phyloP scores from a whole-genome alignment of 2,797 vertebrate genomes.

The Sorex maritimensis region DNA sequence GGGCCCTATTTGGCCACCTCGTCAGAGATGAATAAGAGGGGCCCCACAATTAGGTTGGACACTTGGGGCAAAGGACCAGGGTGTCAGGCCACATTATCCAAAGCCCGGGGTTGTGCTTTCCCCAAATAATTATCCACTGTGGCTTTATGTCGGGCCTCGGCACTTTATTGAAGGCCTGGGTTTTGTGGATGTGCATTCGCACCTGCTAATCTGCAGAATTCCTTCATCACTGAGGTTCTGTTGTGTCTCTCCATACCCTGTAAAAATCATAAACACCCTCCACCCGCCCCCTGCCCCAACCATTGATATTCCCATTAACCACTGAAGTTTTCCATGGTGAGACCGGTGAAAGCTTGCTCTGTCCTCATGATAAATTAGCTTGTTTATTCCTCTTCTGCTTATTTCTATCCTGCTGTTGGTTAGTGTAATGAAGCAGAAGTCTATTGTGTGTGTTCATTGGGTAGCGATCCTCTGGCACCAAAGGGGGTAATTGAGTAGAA shows the following conservation, averaged over 20 bases:
- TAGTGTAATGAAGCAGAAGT: slow-evolving; percentile 97
- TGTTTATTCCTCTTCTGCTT: slow-evolving; percentile 95
- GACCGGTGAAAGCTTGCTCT: slow-evolving; percentile 82
- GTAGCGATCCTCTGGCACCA: slow-evolving; percentile 89
- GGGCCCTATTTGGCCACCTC: slow-evolving; percentile 79
- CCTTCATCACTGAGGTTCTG: slow-evolving; percentile 56
- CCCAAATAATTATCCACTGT: slow-evolving; percentile 61
- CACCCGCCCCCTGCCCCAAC: slow-evolving; percentile 51
- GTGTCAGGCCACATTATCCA: slow-evolving; percentile 69
- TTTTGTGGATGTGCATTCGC: slow-evolving; percentile 60
- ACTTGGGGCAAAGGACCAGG: slow-evolving; percentile 83
- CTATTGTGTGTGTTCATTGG: slow-evolving; percentile 95
- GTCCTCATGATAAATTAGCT: slow-evolving; percentile 94
- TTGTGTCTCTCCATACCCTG: slow-evolving; percentile 64
- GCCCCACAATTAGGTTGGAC: slow-evolving; percentile 74
- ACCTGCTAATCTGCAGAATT: slow-evolving; percentile 71
- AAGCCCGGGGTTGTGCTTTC: slow-evolving; percentile 54
- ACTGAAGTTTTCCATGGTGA: slow-evolving; percentile 66
- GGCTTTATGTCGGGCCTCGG: slow-evolving; percentile 48
- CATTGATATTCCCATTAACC: slow-evolving; percentile 76
- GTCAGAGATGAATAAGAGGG: slow-evolving; percentile 82
- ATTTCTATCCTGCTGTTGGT: slow-evolving; percentile 93
- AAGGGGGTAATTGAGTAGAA: slow-evolving; percentile 98
- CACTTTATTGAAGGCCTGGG: slow-evolving; percentile 33
- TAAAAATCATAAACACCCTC: slow-evolving; percentile 76